Evolutionary conservation across 2,113 vertebrate species (phyloP).

Genomic region (Pseudorasbora parva): DNA sequence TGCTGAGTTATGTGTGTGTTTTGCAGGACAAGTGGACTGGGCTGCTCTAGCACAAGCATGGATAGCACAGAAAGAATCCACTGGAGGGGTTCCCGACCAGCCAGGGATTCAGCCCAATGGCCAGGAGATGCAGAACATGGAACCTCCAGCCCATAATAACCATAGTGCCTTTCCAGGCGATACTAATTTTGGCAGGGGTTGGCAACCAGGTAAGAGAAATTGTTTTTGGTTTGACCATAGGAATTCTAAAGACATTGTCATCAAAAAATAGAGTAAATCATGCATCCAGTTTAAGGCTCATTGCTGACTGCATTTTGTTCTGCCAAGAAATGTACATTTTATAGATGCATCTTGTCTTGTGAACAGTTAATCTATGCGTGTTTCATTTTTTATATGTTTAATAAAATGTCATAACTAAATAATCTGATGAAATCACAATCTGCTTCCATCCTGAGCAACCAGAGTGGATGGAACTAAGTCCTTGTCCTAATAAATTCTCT

Average conservation of each 20-base stretch:
- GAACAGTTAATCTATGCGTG: too few species aligned
- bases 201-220: constrained; percentile 87
- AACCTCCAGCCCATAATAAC: constrained; percentile 86
- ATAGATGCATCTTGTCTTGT: too few species aligned
- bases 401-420: neutral
- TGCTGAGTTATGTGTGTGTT: neutral
- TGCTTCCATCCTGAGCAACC: neutral
- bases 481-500: too few species aligned
- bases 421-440: neutral
- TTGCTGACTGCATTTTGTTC: neutral
- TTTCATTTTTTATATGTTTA: too few species aligned
- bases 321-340: too few species aligned
- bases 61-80: constrained; percentile 98
- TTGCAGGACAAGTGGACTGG: constrained; percentile 96
- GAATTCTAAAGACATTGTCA: neutral
- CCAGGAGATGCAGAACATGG: constrained; percentile 87
- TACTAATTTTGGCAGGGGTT: constrained; percentile 91
- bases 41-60: constrained; percentile 98
- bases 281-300: neutral
- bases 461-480: too few species aligned
- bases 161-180: constrained; percentile 91
- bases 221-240: neutral
- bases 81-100: constrained; percentile 82
- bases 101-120: constrained; percentile 89
- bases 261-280: too few species aligned